Base-by-base conservation (phyloP, 2,797 vertebrate species). In the Gambusia yucatana region DNA sequence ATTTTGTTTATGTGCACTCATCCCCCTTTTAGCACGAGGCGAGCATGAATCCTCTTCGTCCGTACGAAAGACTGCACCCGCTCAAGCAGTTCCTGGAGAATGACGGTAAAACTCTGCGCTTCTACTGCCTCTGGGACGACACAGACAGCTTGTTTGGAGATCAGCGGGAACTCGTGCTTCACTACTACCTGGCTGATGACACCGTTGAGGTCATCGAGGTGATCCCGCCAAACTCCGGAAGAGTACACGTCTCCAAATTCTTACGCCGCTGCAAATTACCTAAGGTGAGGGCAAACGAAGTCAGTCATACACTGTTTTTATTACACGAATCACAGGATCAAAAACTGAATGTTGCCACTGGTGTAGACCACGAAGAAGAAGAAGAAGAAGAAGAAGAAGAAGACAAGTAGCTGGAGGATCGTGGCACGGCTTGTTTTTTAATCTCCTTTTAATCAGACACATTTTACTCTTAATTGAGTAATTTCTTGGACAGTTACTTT, bases 101-200 rank as follows among this genome's bases (percentile, higher is more conserved):
- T 0, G 96, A 98, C 79, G 86, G 92, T 6, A 89, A 97, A n/a
- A 95, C 98, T 80, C 93, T 99, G 82, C 93, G 97, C 33, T 99
- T 99, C 94, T 95, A 90, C 76, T 97, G 98, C 83, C 72, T 96
- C 76, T 99, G 98, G 98, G 93, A 98, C 73, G 97, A 98, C 86
- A 90, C 96, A 0, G 84, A 87, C 28, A 94, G 75, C 2, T 0
- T 80, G 72, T 94, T 92, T 63, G 94, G 94, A 6, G 96, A 96
- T 70, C 84, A 75, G 0, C 94, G 95, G 77, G 93, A 98, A 75
- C 94, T 99, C 22, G 28, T 96, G 13, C 90, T 99, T 77, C 95
- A 94, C 90, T 99, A 98, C 87, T 98, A 96, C 86, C 94, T 99
- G 85, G 88, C 95, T 46, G 97, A 99, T 79, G 97, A 97, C 92